Evolutionary conservation across 1,140 invertebrate species (phyloP).

Genomic region (Hesperophylax magnus): DNA sequence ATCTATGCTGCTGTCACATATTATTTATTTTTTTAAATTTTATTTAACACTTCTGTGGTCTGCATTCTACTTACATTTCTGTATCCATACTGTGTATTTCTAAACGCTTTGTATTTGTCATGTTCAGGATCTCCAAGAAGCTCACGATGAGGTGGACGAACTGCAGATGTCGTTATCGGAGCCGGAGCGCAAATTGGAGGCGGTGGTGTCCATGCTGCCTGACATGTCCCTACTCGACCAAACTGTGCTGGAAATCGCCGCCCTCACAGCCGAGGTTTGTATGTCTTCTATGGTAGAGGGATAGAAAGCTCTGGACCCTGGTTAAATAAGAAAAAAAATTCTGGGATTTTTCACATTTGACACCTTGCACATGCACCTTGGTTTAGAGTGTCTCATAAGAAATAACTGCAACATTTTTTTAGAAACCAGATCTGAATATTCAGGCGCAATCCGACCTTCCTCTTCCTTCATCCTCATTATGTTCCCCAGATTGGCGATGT

Average conservation of each 20-base stretch:
- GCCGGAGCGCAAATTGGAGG: slow-evolving; percentile 72
- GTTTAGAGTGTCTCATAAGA: too few species aligned
- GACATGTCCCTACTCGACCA: slow-evolving; percentile 80
- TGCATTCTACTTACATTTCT: not conserved
- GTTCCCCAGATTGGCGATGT: too few species aligned
- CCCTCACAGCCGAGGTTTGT: slow-evolving; percentile 63
- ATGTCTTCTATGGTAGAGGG: not conserved
- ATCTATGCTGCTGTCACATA: too few species aligned
- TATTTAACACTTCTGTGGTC: not conserved
- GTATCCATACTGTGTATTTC: not conserved
- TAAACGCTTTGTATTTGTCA: not conserved
- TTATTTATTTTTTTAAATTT: not conserved
- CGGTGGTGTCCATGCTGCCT: slow-evolving; percentile 73
- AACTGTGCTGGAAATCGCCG: slow-evolving; percentile 72
- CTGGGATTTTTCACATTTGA: too few species aligned
- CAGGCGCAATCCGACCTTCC: too few species aligned
- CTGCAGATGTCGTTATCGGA: slow-evolving; percentile 69
- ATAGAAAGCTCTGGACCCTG: too few species aligned
- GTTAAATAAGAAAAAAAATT: too few species aligned
- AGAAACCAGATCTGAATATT: too few species aligned
- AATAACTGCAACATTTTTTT: too few species aligned
- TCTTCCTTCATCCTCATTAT: too few species aligned
- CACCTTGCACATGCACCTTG: too few species aligned
- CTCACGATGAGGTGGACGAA: slow-evolving; percentile 66
- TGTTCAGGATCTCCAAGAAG: slow-evolving; percentile 54